Percentiles rank a stretch among this genome's conserved stretches.
Conservation (phyloP, 2,888 invertebrate species). For the Diaphora mendica region DNA sequence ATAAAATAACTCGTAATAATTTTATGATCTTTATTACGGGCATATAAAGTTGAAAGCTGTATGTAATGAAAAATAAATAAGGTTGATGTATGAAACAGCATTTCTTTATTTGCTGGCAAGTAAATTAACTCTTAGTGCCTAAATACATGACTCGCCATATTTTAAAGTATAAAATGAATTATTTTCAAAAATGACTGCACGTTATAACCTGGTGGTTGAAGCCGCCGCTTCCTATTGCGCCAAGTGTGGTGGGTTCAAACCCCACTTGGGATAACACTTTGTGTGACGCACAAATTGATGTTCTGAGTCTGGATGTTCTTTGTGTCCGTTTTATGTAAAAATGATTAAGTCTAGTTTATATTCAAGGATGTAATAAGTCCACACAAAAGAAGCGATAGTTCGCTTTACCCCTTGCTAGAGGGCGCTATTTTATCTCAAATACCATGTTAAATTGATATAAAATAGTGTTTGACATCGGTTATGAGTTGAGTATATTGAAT, state of each 20-base stretch:
- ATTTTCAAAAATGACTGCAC: not conserved
- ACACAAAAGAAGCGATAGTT: not conserved
- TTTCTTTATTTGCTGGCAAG: constrained; percentile 12
- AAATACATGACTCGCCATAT: not conserved
- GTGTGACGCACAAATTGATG: too few species aligned
- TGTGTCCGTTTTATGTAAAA: too few species aligned
- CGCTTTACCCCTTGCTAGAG: not conserved
- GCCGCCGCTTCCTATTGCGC: too few species aligned
- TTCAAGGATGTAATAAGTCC: not conserved
- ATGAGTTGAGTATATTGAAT: too few species aligned
- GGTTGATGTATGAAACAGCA: not conserved
- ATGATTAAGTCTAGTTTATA: not conserved
- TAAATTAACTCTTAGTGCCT: not conserved
- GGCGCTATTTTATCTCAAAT: not conserved
- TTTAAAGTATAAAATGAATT: not conserved
- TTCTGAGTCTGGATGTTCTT: too few species aligned
- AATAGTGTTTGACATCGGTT: not conserved
- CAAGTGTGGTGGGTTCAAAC: too few species aligned
- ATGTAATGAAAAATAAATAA: constrained; percentile 20
- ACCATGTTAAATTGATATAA: not conserved
- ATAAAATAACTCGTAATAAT: constrained; percentile 38
- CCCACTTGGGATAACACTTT: too few species aligned
- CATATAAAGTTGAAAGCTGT: constrained; percentile 43
- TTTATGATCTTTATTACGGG: constrained; percentile 40
- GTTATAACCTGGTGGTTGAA: too few species aligned